phyloP scores from a whole-genome alignment of 2,797 vertebrate species.

The Pyrrhura leucotis region DNA sequence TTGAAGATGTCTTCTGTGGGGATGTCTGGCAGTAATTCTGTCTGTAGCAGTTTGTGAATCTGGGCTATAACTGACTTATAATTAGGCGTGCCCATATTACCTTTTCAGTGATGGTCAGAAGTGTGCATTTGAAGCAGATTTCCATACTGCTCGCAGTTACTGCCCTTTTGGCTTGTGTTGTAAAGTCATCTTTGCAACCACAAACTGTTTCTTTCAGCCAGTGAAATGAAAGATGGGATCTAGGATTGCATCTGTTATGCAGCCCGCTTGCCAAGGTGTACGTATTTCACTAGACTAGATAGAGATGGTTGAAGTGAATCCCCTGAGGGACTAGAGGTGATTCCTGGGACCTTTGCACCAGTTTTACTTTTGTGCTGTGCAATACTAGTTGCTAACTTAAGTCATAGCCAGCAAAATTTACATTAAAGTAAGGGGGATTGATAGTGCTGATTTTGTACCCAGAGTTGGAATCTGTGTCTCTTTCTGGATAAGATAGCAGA shows the following conservation, averaged over 20 bases:
- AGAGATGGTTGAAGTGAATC: neutral
- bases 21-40: neutral
- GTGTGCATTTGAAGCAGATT: neutral
- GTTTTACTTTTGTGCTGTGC: neutral
- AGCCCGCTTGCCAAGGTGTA: neutral
- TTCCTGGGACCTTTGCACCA: neutral
- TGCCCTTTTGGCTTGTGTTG: neutral
- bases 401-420: neutral
- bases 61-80: neutral
- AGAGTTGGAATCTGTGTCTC: neutral
- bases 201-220: neutral
- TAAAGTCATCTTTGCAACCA: neutral
- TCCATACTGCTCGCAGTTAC: neutral
- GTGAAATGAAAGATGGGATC: neutral
- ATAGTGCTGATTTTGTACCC: neutral
- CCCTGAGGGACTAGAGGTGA: neutral
- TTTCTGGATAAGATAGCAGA: neutral
- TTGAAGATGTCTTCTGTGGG: neutral
- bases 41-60: neutral
- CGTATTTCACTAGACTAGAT: neutral
- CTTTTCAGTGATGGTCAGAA: neutral
- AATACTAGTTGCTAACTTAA: neutral
- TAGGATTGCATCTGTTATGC: fast-evolving
- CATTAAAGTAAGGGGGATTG: neutral
- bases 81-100: neutral